Base-by-base conservation (phyloP, 2,888 invertebrate species). In the Drosophila rubida region DNA sequence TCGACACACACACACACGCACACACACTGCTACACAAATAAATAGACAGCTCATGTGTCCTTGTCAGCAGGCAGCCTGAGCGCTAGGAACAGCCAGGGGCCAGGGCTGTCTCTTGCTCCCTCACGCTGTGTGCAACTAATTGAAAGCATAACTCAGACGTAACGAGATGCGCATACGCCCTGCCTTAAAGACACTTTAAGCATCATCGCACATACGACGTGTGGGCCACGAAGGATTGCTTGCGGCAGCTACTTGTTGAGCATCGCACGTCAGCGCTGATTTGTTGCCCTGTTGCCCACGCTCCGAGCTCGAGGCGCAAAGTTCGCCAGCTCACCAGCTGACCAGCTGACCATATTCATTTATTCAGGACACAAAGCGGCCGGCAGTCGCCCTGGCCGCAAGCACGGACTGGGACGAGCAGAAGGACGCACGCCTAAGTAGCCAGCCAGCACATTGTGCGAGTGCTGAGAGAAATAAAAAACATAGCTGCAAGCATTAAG, bases 91-190 rank as follows among this genome's bases (percentile, higher is more conserved):
- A 7, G 48, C 8, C 6, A 37, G 39, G 70, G 68, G 75, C 63
- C 77, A 76, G 61, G 74, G 77, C 41, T 69, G 46, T 30, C 55
- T 51, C 66, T 44, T 16, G 42, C 60, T 45, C 16, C 42, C 8
- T 11, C 42, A 51, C 19, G 2, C 35, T 37, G 13, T 37, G 13
- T 7, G 2, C 73, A 85, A 78, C 76, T 85, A 85, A 82, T 82
- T 86, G 80, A 82, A 86, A 74, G 74, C 80, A 80, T 83, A 78
- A 78, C 80, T 86, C 78, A 83, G 62, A 59, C 60, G 53, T 78
- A 80, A 82, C 76, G 80, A 78, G 82, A 70, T 69, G 58, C 77
- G 76, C 76, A 68, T 78, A 59, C 25, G 16, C 67, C 25, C 41
- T 45, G 55, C 37, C 54, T 60, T 74, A 51, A 75, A 68, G 64